These are phyloP conservation scores for Butorides virescens DNA, from an alignment of 2,113 vertebrate species.

Conservation along the genomic window DNA sequence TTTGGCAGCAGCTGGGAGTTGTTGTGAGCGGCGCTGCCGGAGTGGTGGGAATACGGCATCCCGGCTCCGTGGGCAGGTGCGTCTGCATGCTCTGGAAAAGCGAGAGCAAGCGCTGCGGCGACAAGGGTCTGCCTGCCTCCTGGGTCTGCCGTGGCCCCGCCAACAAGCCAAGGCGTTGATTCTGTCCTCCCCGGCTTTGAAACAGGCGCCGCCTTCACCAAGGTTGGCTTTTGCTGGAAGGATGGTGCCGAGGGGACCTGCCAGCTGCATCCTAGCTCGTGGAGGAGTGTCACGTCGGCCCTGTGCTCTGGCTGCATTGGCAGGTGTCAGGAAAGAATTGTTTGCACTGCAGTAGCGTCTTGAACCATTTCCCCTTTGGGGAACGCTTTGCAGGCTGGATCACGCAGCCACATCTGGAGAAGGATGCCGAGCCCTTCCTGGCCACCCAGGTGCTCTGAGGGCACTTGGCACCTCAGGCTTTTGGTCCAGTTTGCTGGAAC, in stretches of 20 bases:
- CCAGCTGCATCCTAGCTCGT: background rate
- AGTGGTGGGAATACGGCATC: conserved; percentile 53
- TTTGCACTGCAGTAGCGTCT: background rate
- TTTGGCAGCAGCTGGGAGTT: conserved; percentile 83
- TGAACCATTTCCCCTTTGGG: background rate
- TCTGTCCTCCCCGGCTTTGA: background rate
- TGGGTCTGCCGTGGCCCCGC: background rate
- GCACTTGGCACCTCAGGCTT: accelerated
- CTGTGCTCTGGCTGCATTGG: accelerated
- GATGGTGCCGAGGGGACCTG: background rate
- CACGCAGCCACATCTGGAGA: accelerated
- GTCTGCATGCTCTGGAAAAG: conserved; percentile 14
- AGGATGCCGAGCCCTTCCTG: background rate
- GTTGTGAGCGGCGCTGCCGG: conserved; percentile 55
- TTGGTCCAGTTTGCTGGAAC: background rate
- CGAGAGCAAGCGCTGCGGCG: background rate
- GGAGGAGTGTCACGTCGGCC: background rate
- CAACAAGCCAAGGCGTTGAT: background rate
- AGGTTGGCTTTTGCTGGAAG: background rate
- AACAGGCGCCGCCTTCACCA: background rate
- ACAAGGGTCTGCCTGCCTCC: background rate
- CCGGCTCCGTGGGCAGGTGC: conserved; percentile 40
- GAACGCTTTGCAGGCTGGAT: background rate
- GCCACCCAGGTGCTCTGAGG: background rate
- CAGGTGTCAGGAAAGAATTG: background rate